Evolutionary conservation across 2,113 vertebrate species (phyloP), one percentile per base, ranked within the genome.

Genomic region (Australoheros scitulus): DNA sequence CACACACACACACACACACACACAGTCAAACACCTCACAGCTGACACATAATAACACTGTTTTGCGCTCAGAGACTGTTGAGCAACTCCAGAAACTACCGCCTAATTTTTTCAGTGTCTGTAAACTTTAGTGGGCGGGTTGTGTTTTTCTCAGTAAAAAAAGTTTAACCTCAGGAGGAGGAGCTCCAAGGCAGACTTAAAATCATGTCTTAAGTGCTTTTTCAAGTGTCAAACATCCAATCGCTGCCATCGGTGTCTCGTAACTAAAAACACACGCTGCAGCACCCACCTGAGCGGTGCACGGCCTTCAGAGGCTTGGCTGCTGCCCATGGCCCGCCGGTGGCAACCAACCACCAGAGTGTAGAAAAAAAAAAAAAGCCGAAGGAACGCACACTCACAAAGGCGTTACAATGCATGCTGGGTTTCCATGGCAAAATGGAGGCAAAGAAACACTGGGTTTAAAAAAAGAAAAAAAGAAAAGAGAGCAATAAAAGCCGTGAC

Each of bases 341-440:
- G 93, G 92, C 93, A 94, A 91, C 88, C 85, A 63, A 93, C 90
- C 91, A 93, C 88, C 77, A 29, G 86, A 26, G 26, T 29, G 61
- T 68, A 61, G 76, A 9, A 36, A 36, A 82, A 9, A 36, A 36
- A 82, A 84, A 82, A 90, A 79, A 83, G 65, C 79, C n/a, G 59
- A 87, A 85, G 86, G 72, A 91, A 91, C 86, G 76, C 89, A 77
- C 89, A 34, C 82, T 85, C 87, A 93, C 92, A 95, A 94, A 95
- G 91, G 88, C 89, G 91, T 91, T 86, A 87, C 88, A 93, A 95
- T 90, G 86, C 91, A 94, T 85, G 94, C 92, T 92, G 91, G 92
- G 93, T 94, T 94, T 94, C 93, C 94, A 94, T 95, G 93, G 93
- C 77, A 84, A 94, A 93, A 85, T 36, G 64, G 77, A 90, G 81